phyloP scores from a whole-genome alignment of 2,888 invertebrate species.

The Pseudeuparius sepicola region DNA sequence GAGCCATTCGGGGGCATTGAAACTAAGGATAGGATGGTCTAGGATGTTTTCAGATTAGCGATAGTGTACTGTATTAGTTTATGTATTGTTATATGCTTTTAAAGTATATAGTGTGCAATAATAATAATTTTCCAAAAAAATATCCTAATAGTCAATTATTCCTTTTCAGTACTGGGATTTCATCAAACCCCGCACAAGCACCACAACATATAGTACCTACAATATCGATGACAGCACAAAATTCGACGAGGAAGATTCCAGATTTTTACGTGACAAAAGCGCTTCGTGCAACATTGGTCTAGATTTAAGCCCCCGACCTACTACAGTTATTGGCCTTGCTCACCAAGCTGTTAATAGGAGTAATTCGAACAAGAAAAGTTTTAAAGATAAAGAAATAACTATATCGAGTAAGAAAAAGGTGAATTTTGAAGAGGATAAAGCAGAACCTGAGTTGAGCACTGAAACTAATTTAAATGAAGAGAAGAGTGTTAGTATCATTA shows the following conservation, averaged over 20 bases:
- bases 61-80: too few relatives aligned
- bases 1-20: too few relatives aligned
- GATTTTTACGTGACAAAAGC: constrained; percentile 64
- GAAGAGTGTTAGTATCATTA: constrained; percentile 37
- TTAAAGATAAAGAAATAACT: constrained; percentile 14
- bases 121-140: too few relatives aligned
- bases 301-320: constrained; percentile 57
- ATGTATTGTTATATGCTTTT: too few relatives aligned
- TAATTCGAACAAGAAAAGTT: constrained; percentile 6
- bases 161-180: constrained; percentile 61
- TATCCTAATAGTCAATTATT: too few relatives aligned
- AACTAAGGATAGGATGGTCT: too few relatives aligned
- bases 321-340: constrained; percentile 42
- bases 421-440: constrained; percentile 29
- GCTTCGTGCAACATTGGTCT: constrained; percentile 68
- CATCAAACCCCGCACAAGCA: constrained; percentile 46
- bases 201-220: constrained; percentile 38
- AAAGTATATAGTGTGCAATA: too few relatives aligned
- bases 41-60: too few relatives aligned
- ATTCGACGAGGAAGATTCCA: constrained; percentile 40
- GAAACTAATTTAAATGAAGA: constrained; percentile 32
- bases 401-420: constrained; percentile 32
- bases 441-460: constrained; percentile 23
- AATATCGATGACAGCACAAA: constrained; percentile 34
- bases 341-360: constrained; percentile 24